Evolutionary conservation across 2,888 invertebrate species (phyloP), one percentile per base, ranked within the genome.

Genomic region (Cerastoderma edule): DNA sequence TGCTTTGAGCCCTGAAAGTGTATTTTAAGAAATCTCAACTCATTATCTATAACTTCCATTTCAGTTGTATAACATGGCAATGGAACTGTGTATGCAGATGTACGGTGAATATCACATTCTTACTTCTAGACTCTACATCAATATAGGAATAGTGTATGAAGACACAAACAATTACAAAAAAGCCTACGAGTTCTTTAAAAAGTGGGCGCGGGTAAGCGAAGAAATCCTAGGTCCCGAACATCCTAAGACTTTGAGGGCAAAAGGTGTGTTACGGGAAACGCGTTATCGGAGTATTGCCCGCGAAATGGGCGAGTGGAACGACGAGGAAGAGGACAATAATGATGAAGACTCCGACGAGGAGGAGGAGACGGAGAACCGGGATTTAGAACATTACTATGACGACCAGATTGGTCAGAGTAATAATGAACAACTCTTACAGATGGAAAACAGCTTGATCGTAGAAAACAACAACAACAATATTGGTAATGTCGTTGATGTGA

Each of bases 71-170:
- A 91, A 92, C 67, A 85, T 90, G 66, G 91, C 92, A 0, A 89
- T 91, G 89, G 91, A 92, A 67, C 82, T 92, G 64, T 90, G 90
- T 70, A 90, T 89, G 88, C 91, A 92, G 82, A 91, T 92, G 87
- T 92, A 90, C 72, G 92, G 92, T 19, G 92, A 92, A 80, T 87
- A 89, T 66, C 91, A 91, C 76, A 90, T 91, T 19, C 87, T 92
- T 30, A 91, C 90, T 32, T 90, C 91, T 22, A 83, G 92, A 66
- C 88, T 92, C 33, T 92, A 92, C 84, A 92, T 92, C 79, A 92
- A 92, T 80, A 92, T 92, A 57, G 92, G 91, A 50, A 92, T 92
- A 46, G 90, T 91, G 13, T 91, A 91, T 57, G 92, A 92, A 70
- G 92, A 92, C 81, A 92, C 90, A 72, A 89, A 87, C 72, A 88